Conservation (phyloP, 2,888 invertebrate genomes). For the Epinotia bilunana region DNA sequence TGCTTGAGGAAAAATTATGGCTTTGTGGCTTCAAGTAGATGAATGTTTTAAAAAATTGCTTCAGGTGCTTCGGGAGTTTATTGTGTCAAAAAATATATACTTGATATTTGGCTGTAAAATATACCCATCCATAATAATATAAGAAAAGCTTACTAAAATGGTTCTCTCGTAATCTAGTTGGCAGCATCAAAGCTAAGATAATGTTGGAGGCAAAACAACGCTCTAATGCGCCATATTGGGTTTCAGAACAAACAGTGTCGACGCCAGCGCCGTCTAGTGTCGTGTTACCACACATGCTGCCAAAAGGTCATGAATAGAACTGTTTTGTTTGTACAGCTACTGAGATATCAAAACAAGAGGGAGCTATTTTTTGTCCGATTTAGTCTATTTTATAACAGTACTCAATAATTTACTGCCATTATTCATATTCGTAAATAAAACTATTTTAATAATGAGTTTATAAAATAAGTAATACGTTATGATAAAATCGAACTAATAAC, state of each 20-base stretch:
- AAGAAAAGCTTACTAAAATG: slow-evolving; percentile 24
- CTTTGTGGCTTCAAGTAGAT: slow-evolving; percentile 41
- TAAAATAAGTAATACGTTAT: too few relatives aligned
- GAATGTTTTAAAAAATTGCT: slow-evolving; percentile 35
- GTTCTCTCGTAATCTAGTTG: slow-evolving; percentile 61
- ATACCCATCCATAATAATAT: slow-evolving; percentile 23
- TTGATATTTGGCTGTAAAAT: background rate
- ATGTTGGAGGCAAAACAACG: slow-evolving; percentile 82
- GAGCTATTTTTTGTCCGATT: slow-evolving; percentile 25
- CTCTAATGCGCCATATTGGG: slow-evolving; percentile 79
- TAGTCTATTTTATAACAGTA: background rate
- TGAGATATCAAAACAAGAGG: slow-evolving; percentile 57
- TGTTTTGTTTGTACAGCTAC: slow-evolving; percentile 67
- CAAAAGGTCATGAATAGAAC: slow-evolving; percentile 78
- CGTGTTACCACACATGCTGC: slow-evolving; percentile 73
- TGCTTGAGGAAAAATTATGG: slow-evolving; percentile 64
- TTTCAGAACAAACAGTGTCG: slow-evolving; percentile 74
- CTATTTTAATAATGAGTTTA: too few relatives aligned
- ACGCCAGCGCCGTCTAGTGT: slow-evolving; percentile 66
- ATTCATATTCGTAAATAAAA: background rate
- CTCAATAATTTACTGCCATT: background rate
- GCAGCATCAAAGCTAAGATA: slow-evolving; percentile 80
- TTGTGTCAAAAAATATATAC: background rate
- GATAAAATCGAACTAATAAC: too few relatives aligned
- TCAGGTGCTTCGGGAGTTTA: slow-evolving; percentile 22